These are phyloP conservation scores for Gasteruption jaculator DNA, from an alignment of 2,888 invertebrate species.

Conservation along the genomic window DNA sequence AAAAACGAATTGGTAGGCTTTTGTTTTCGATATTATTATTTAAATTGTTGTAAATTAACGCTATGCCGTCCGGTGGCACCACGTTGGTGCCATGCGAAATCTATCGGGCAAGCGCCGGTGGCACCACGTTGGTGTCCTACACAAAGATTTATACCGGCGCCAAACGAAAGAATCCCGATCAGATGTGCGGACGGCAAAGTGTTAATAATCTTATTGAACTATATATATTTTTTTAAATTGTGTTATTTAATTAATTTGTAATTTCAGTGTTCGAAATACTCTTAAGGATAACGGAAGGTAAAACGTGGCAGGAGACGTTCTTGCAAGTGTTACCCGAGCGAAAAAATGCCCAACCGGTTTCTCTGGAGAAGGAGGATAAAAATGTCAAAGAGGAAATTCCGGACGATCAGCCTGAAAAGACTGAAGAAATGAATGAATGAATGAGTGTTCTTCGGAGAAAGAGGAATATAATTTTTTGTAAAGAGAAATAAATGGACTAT, in stretches of 20 bases:
- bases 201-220: conserved; percentile 11
- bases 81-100: too few relatives aligned
- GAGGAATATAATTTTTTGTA: conserved; percentile 13
- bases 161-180: too few relatives aligned
- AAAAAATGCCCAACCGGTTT: conserved; percentile 63
- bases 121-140: too few relatives aligned
- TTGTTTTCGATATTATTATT: conserved; percentile 1
- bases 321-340: conserved; percentile 72
- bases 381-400: conserved; percentile 15
- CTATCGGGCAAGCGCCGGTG: too few relatives aligned
- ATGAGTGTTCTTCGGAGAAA: conserved; percentile 11
- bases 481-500: conserved; percentile 6
- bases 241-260: conserved; percentile 15
- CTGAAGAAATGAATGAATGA: conserved; percentile 12
- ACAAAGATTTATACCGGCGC: too few relatives aligned
- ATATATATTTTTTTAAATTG: conserved; percentile 14
- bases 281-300: conserved; percentile 69
- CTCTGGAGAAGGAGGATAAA: conserved; percentile 13
- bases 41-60: too few relatives aligned
- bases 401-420: conserved; percentile 15
- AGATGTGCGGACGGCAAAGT: too few relatives aligned
- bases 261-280: conserved; percentile 81
- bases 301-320: conserved; percentile 75
- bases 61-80: too few relatives aligned
- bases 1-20: conserved; percentile 3